A percentile compares a stretch with the other conserved stretches of the same genome.
Evolutionary conservation across 2,113 vertebrate species (phyloP).

Genomic region (Eulemur rufifrons): DNA sequence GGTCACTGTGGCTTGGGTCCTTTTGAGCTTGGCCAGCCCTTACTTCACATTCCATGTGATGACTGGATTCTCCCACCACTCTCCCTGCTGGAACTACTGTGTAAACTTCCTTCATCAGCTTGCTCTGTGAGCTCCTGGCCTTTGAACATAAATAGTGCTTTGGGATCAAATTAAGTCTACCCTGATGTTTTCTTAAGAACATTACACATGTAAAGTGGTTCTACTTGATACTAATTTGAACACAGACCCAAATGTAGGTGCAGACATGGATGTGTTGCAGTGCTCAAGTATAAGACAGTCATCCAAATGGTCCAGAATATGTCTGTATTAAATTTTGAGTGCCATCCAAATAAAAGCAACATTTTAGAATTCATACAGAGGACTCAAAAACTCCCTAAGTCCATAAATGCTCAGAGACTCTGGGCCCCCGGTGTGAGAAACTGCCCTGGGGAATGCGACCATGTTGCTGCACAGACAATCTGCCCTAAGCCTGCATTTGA

Average conservation of each 20-base stretch:
- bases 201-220: neutral
- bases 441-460: neutral
- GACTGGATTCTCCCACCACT: neutral
- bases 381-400: neutral
- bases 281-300: neutral
- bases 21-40: neutral
- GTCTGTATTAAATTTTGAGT: neutral
- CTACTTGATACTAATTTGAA: neutral
- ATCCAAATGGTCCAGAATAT: neutral
- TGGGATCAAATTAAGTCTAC: neutral
- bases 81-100: neutral
- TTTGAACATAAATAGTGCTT: neutral
- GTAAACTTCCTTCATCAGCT: neutral
- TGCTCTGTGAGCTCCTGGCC: neutral
- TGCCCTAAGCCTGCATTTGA: neutral
- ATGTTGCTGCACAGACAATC: neutral
- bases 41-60: neutral
- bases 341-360: neutral
- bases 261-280: neutral
- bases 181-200: neutral
- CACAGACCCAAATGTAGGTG: neutral
- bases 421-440: neutral
- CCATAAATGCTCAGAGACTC: neutral
- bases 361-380: neutral
- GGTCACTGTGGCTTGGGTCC: rapidly evolving